Base-by-base conservation (phyloP, 2,113 vertebrate genomes). In the Pachycephala philippinensis region DNA sequence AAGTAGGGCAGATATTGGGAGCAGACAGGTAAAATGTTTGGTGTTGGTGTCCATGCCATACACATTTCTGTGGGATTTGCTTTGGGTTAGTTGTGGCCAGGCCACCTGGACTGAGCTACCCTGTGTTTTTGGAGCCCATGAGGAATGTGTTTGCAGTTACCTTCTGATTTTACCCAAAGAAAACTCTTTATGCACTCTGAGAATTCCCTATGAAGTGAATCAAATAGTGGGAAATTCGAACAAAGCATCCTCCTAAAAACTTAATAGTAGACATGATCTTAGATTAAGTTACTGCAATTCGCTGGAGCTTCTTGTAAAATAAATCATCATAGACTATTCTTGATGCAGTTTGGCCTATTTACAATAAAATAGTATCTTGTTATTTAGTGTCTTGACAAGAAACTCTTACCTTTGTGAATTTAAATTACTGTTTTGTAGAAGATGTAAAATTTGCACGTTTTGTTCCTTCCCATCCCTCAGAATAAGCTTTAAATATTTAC, bases 401-500 rank as follows among this genome's bases (percentile, higher is more conserved):
- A 87, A 49, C 11, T 61, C 30, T 54, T 92, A 71, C 7, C 9
- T 91, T 68, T 56, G 50, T 60, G 53, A 81, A 86, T 84, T 85
- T 84, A 72, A 92, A 54, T 53, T 47, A 20, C 26, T 68, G 4
- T 39, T 89, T 68, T 91, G 37, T 52, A 44, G 65, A 47, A 79
- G 37, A 40, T 8, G 2, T 86, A 61, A 65, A 92, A 74, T 77
- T 42, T 80, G 26, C 69, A 40, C 31, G 1, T 44, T 93, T 84
- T 86, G 13, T 71, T 79, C 39, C 15, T 59, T 28, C 26, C 30
- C 35, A n/a, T 54, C 11, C 30, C 33, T 84, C 52, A 72, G 49
- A 59, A 44, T 18, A 71, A 70, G 17, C n/a, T 90, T 92, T 64
- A 85, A 91, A 59, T 75, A 26, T 57, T 79, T 90, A 31, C 80